These are phyloP conservation scores for Sycophila sp. DNA, from an alignment of 1,140 invertebrate genomes.

Conservation along the genomic window DNA sequence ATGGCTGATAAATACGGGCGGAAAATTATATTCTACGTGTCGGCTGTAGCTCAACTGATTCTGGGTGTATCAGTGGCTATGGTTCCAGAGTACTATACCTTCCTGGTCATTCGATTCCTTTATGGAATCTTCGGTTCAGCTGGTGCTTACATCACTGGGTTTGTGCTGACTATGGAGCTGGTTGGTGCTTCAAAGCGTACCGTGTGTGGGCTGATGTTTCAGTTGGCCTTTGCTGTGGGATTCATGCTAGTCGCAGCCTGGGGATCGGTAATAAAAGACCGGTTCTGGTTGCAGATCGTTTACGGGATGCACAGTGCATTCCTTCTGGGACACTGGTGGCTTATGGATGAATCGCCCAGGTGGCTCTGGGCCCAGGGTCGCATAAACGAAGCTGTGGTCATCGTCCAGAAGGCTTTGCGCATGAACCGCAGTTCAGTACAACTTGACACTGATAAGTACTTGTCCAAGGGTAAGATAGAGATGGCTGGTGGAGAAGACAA, in stretches of 20 bases:
- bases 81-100: conserved; percentile 78
- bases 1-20: conserved; percentile 88
- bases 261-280: conserved; percentile 82
- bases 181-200: conserved; percentile 85
- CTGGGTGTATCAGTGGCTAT: conserved; percentile 79
- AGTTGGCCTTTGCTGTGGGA: conserved; percentile 82
- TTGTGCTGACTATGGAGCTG: conserved; percentile 88
- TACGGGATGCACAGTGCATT: conserved; percentile 81
- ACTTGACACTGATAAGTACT: conserved; percentile 72
- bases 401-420: conserved; percentile 77
- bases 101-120: conserved; percentile 75
- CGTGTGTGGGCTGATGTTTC: conserved; percentile 82
- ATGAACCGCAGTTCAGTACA: conserved; percentile 73
- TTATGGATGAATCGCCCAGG: conserved; percentile 86
- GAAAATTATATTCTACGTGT: conserved; percentile 82
- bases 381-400: conserved; percentile 74
- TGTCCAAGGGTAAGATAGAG: conserved; percentile 69
- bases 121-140: conserved; percentile 86
- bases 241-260: conserved; percentile 85
- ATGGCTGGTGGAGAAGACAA: conserved; percentile 59
- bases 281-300: conserved; percentile 78
- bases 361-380: conserved; percentile 86
- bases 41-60: conserved; percentile 76
- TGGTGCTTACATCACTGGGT: conserved; percentile 84
- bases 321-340: conserved; percentile 83